These are phyloP conservation scores for Limenitis camilla DNA, from an alignment of 2,888 invertebrate species.

Conservation along the genomic window DNA sequence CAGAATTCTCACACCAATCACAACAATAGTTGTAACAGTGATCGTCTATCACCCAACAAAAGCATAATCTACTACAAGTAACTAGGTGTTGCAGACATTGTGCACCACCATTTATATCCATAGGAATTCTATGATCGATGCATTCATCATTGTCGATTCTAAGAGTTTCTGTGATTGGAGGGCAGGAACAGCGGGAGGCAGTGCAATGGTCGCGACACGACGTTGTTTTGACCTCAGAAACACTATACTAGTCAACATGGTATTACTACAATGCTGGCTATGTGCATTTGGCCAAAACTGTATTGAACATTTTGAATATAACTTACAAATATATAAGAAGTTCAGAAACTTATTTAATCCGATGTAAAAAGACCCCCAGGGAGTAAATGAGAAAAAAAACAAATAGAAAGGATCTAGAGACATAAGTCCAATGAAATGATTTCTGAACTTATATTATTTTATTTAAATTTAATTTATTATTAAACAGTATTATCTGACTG, in stretches of 20 bases:
- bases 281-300: too few relatives aligned
- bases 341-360: too few relatives aligned
- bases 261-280: too few relatives aligned
- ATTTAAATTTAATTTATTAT: too few relatives aligned
- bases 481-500: too few relatives aligned
- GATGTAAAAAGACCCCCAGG: too few relatives aligned
- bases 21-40: slow-evolving; percentile 11
- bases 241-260: slow-evolving; percentile 32
- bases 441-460: too few relatives aligned
- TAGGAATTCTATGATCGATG: slow-evolving; percentile 21
- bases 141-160: slow-evolving; percentile 17
- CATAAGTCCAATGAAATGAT: too few relatives aligned
- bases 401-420: too few relatives aligned
- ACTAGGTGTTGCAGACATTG: slow-evolving; percentile 34
- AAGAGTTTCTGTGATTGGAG: slow-evolving; percentile 19
- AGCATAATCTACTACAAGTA: slow-evolving; percentile 12
- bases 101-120: slow-evolving; percentile 15
- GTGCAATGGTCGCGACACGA: slow-evolving; percentile 51
- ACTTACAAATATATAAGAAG: too few relatives aligned
- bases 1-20: neutral
- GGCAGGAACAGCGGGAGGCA: slow-evolving; percentile 37
- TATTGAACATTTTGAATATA: too few relatives aligned
- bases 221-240: slow-evolving; percentile 46
- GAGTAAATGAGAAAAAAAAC: too few relatives aligned
- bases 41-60: slow-evolving; percentile 15